phyloP scores from a whole-genome alignment of 2,797 vertebrate genomes.

The Synaphobranchus kaupii region DNA sequence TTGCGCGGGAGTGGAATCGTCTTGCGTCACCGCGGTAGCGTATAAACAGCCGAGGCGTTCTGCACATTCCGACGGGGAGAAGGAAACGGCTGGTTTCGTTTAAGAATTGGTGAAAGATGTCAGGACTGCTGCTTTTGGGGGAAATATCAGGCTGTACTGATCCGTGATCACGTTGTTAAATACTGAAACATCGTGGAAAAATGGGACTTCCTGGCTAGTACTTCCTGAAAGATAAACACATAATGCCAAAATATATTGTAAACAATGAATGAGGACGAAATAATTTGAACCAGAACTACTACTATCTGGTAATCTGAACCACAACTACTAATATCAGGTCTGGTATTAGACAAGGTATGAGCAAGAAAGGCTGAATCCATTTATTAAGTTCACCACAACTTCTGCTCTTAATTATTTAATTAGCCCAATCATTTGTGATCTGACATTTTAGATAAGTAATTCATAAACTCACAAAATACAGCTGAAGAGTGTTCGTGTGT shows the following conservation, averaged over 20 bases:
- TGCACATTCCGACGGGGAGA: background rate
- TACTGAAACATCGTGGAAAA: background rate
- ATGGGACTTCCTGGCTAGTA: background rate
- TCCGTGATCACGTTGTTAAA: background rate
- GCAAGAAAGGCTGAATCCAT: background rate
- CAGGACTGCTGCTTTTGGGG: background rate
- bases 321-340: no score
- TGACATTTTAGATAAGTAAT: background rate
- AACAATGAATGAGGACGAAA: background rate
- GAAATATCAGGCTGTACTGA: background rate
- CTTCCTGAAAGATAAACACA: constrained; percentile 3
- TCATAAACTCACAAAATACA: background rate
- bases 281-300: background rate
- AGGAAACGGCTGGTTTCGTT: background rate
- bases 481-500: background rate
- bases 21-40: background rate
- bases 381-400: background rate
- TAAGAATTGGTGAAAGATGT: background rate
- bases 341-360: background rate
- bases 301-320: no score
- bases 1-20: background rate
- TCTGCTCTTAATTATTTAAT: background rate
- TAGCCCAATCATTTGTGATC: background rate
- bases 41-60: constrained; percentile 30
- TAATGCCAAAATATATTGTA: background rate